phyloP scores from a whole-genome alignment of 1,140 invertebrate genomes.

The Megalonaias nervosa region DNA sequence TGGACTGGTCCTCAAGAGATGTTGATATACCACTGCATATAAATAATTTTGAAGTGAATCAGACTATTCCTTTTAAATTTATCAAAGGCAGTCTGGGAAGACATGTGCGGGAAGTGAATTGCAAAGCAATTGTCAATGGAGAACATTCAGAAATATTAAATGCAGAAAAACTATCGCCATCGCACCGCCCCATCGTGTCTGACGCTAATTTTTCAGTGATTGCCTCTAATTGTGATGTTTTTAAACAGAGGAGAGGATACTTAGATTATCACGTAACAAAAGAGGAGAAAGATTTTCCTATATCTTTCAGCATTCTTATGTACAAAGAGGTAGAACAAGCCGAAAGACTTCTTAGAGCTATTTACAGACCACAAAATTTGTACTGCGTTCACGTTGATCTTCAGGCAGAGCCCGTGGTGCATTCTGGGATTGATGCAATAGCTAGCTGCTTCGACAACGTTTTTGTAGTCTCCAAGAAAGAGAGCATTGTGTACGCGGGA shows the following conservation, averaged over 20 bases:
- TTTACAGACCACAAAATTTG: constrained; percentile 65
- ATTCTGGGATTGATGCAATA: constrained; percentile 32
- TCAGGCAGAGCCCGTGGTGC: constrained; percentile 30
- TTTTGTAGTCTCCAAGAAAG: constrained; percentile 46
- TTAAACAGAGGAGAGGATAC: constrained; percentile 31
- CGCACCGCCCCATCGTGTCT: too few species aligned
- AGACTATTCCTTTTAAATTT: too few species aligned
- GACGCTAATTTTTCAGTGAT: too few species aligned
- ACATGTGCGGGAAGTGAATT: background rate
- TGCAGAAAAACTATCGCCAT: too few species aligned
- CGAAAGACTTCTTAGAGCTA: constrained; percentile 58
- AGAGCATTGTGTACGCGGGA: constrained; percentile 48
- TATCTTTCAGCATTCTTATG: constrained; percentile 53
- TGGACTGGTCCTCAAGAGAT: too few species aligned
- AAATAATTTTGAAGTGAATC: too few species aligned
- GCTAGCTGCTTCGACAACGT: constrained; percentile 61
- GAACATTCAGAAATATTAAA: background rate
- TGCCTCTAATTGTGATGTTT: background rate
- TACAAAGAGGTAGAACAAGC: constrained; percentile 55
- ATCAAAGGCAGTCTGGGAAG: too few species aligned
- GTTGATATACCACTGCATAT: too few species aligned
- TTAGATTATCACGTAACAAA: constrained; percentile 16
- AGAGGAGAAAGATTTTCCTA: constrained; percentile 53
- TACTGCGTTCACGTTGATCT: constrained; percentile 68
- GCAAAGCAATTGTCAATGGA: background rate